Base-by-base conservation (phyloP, 1,140 invertebrate species). In the Apis cerana region DNA sequence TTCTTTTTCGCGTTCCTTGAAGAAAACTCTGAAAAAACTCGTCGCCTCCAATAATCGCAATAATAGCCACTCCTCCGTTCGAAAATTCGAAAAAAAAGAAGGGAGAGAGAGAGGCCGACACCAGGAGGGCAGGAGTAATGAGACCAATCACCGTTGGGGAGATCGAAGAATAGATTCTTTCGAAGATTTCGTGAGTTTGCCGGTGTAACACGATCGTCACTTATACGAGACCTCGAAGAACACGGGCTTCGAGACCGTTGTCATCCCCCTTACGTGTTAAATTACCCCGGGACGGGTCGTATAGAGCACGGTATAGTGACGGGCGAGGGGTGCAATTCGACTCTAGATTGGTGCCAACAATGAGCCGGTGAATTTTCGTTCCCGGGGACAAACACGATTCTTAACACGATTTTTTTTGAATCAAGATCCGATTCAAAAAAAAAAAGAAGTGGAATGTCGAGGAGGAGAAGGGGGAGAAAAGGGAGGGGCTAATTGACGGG, bases 311-410 rank as follows among this genome's bases (percentile, higher is more conserved):
- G 79, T 85, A 10, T 19, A 11, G 54, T 75, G 81, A 72, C 33
- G 86, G n/a, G n/a, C n/a, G 86, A 33, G 27, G 77, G 72, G 67
- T 91, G 93, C 91, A 94, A 94, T 89, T 91, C 91, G 93, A 94
- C 91, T 92, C 93, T 91, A 90, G 91, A 92, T 93, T 92, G 90
- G 85, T 83, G 84, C 83, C 89, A 85, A 92, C 92, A 93, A 93
- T 92, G 87, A 86, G 79, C 86, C 88, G 90, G 85, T 91, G 90
- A 93, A 92, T 91, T 93, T 92, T 92, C 91, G 90, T 91, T 92
- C 88, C 88, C 86, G 84, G 19, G 64, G 85, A 81, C 88, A 91
- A 93, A 93, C 87, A 91, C 84, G 89, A 92, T 90, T 27, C 92
- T 88, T 87, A 85, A 90, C 82, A 83, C 90, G 88, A 86, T 85